Conservation (phyloP, 1,140 invertebrate genomes). For the Drosophila setifemur region DNA sequence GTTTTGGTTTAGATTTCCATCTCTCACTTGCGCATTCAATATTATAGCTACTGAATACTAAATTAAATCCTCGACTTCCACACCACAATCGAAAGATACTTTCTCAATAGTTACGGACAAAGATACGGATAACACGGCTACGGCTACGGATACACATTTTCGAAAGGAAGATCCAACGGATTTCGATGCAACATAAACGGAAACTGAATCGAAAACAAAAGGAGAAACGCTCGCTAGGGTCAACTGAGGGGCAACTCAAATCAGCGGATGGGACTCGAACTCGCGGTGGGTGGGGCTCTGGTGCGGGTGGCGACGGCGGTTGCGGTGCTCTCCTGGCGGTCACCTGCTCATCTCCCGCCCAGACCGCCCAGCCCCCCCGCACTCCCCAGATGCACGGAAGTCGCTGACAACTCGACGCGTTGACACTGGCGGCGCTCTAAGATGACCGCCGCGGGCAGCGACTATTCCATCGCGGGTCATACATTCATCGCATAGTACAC, state of each 20-base stretch:
- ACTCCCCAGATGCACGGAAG: slow-evolving; percentile 74
- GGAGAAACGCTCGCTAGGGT: slow-evolving; percentile 47
- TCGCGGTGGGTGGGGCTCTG: slow-evolving; percentile 5
- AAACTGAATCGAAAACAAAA: slow-evolving; percentile 11
- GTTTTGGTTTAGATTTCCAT: slow-evolving; percentile 33
- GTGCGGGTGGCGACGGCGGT: background rate
- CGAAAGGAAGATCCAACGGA: background rate
- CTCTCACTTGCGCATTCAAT: background rate
- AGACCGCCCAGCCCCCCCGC: slow-evolving; percentile 30
- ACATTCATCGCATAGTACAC: slow-evolving; percentile 84
- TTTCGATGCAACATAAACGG: no score
- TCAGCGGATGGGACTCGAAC: slow-evolving; percentile 25
- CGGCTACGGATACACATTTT: slow-evolving; percentile 1
- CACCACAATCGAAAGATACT: no score
- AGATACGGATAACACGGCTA: background rate
- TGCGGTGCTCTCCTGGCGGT: slow-evolving; percentile 8
- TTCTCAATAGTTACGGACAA: background rate
- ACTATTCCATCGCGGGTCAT: slow-evolving; percentile 82
- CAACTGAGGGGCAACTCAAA: slow-evolving; percentile 51
- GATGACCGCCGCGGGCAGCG: slow-evolving; percentile 78
- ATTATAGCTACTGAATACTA: background rate
- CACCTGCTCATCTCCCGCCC: slow-evolving; percentile 46
- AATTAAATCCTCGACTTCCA: slow-evolving; percentile 9
- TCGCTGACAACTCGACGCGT: slow-evolving; percentile 80
- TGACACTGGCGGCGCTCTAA: slow-evolving; percentile 82